A percentile compares a stretch with the other conserved stretches of the same genome.
These are phyloP conservation scores for Bombus turneri DNA, from an alignment of 1,140 invertebrate species.

Conservation along the genomic window DNA sequence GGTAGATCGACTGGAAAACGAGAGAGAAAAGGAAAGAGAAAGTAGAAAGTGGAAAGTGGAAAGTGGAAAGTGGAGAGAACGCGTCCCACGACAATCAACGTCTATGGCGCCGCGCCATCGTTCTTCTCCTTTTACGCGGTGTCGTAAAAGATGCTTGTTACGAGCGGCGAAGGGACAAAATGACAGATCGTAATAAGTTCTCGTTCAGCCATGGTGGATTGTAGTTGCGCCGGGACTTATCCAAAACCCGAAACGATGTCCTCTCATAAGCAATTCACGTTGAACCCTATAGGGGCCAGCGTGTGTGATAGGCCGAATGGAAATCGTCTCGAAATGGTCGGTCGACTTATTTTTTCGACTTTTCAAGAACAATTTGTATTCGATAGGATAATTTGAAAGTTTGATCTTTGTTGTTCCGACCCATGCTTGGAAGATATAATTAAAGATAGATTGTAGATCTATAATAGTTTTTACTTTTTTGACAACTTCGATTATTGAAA, in stretches of 20 bases:
- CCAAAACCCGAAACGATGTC: conserved; percentile 22
- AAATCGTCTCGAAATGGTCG: no score
- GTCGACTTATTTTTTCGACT: no score
- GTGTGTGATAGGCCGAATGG: no score
- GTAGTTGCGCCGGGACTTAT: conserved; percentile 24
- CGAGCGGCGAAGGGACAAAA: conserved; percentile 72
- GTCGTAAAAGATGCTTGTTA: conserved; percentile 77
- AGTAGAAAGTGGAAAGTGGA: neutral
- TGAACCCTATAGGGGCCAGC: no score
- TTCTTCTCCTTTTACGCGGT: conserved; percentile 69
- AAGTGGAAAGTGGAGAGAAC: conserved; percentile 5
- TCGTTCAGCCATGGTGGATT: conserved; percentile 52
- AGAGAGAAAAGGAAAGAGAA: neutral
- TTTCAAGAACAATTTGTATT: neutral
- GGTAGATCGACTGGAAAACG: neutral
- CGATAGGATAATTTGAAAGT: neutral
- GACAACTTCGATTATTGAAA: conserved; percentile 47
- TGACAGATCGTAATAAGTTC: conserved; percentile 74
- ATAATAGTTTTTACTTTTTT: neutral
- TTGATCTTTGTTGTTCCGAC: no score
- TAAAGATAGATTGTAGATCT: no score
- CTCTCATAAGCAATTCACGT: conserved; percentile 45
- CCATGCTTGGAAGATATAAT: no score
- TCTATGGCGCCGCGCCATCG: conserved; percentile 74
- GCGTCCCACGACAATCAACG: conserved; percentile 73